These are phyloP conservation scores for Megalonaias nervosa DNA, from an alignment of 1,140 invertebrate species.

Conservation along the genomic window DNA sequence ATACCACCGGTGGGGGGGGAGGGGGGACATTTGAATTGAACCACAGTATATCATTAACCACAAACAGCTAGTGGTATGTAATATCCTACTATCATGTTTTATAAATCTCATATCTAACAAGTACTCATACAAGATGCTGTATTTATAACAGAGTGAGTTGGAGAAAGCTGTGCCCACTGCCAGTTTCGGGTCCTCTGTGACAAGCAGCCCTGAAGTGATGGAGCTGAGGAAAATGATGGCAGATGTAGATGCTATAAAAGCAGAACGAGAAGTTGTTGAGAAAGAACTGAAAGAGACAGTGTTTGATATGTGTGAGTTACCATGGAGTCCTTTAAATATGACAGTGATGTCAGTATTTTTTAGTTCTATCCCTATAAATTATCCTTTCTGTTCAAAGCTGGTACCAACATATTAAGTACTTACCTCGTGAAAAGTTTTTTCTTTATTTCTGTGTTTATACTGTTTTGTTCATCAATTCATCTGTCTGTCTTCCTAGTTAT, in stretches of 20 bases:
- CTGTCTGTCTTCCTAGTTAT: background rate
- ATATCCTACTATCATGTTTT: background rate
- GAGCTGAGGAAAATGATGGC: constrained; percentile 87
- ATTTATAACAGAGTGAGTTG: constrained; percentile 71
- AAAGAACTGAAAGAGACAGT: constrained; percentile 87
- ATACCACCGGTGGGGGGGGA: too few relatives aligned
- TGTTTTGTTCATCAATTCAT: too few relatives aligned
- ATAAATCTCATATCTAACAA: background rate
- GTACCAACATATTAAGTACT: background rate
- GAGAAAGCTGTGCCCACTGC: constrained; percentile 70
- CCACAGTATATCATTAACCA: background rate
- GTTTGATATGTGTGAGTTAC: constrained; percentile 83
- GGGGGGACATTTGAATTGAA: background rate
- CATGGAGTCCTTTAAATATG: constrained; percentile 16
- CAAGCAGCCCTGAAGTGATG: constrained; percentile 75
- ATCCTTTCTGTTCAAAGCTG: background rate
- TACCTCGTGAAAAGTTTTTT: background rate
- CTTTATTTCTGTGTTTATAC: too few relatives aligned
- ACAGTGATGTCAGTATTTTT: background rate
- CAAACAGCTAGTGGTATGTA: background rate
- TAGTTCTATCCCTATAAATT: too few relatives aligned
- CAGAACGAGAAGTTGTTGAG: constrained; percentile 91
- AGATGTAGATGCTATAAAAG: constrained; percentile 89
- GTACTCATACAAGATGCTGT: background rate
- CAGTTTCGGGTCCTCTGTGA: constrained; percentile 54